A percentile compares a stretch with the other conserved stretches of the same genome.
These are phyloP conservation scores for Drosophila ficusphila DNA, from an alignment of 1,140 invertebrate species.

Conservation along the genomic window DNA sequence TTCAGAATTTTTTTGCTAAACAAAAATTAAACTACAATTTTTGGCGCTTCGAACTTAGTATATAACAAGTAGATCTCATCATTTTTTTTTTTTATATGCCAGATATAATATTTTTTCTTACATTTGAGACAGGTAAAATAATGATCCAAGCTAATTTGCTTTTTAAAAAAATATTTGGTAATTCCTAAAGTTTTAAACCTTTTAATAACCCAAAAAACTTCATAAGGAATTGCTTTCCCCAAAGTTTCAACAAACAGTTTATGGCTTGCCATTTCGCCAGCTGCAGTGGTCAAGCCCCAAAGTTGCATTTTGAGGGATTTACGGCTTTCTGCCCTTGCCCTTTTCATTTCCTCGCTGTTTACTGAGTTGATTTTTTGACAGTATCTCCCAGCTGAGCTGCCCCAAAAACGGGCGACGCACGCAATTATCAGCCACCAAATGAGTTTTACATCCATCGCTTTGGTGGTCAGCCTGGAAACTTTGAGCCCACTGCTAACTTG, in stretches of 20 bases:
- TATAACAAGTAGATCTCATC: neutral
- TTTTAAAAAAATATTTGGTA: no score
- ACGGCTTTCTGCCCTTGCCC: neutral
- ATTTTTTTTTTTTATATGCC: neutral
- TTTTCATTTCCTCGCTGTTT: neutral
- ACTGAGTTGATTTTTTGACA: constrained; percentile 56
- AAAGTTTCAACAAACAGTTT: constrained; percentile 10
- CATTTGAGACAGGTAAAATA: no score
- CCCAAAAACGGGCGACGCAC: constrained; percentile 35
- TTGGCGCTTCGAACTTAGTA: no score
- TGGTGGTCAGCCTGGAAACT: neutral
- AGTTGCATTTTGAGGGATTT: constrained; percentile 10
- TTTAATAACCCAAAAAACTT: no score
- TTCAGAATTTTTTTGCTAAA: no score
- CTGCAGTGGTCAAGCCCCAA: constrained; percentile 12
- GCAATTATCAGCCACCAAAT: constrained; percentile 57
- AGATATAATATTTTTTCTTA: no score
- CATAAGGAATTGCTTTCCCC: no score
- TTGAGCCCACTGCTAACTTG: constrained; percentile 23
- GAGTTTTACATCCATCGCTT: constrained; percentile 17
- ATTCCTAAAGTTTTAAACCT: no score
- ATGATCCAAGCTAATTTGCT: no score
- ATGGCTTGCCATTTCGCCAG: neutral
- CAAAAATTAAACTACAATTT: no score
- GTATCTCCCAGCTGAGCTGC: constrained; percentile 13